A percentile compares a stretch with the other conserved stretches of the same genome.
phyloP scores from a whole-genome alignment of 2,888 invertebrate species.

The Parthenolecanium corni region DNA sequence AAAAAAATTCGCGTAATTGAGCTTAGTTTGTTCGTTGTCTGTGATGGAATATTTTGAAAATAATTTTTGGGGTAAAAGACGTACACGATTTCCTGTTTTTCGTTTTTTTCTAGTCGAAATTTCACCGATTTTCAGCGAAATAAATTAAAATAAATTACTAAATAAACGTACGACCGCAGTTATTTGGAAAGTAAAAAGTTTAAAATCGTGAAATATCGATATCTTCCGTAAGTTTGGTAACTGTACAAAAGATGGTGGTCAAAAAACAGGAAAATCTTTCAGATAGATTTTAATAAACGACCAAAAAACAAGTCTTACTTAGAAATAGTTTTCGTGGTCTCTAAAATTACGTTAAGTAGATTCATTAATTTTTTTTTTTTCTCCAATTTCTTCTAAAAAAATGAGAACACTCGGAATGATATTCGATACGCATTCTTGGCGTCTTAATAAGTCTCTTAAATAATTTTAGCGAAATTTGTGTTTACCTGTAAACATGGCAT shows the following conservation, averaged over 20 bases:
- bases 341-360: background rate
- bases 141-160: background rate
- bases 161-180: background rate
- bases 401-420: background rate
- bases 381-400: background rate
- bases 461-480: background rate
- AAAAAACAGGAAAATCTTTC: constrained; percentile 10
- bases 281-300: background rate
- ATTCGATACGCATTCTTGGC: background rate
- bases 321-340: too few species aligned
- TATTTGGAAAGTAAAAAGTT: background rate
- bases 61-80: background rate
- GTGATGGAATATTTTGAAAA: background rate
- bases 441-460: background rate
- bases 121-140: background rate
- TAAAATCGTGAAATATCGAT: background rate
- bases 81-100: constrained; percentile 16
- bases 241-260: constrained; percentile 22
- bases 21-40: background rate
- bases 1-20: background rate
- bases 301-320: background rate
- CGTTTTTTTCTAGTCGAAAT: background rate
- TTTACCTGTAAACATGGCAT: constrained; percentile 27
- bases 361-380: background rate
- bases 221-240: constrained; percentile 27